phyloP scores from a whole-genome alignment of 2,888 invertebrate species.

The Ashinkailepas kermadecensis region DNA sequence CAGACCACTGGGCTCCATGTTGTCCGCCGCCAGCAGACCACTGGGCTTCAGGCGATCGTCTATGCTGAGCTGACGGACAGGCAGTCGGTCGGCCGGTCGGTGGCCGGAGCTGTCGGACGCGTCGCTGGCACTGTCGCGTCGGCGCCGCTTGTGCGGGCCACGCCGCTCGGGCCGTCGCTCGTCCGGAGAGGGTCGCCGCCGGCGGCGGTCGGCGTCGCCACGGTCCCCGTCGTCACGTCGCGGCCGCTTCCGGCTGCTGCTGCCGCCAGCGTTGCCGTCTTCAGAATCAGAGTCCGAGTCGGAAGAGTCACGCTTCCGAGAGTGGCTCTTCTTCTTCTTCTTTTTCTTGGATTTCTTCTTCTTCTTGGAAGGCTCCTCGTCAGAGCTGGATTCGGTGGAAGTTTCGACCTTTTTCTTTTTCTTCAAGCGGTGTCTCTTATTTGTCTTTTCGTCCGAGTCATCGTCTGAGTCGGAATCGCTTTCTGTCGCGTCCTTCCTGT shows the following conservation, averaged over 20 bases:
- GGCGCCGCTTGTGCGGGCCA: neutral
- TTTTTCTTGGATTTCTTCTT: constrained; percentile 16
- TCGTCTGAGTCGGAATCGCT: neutral
- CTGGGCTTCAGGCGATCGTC: no score
- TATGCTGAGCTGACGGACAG: no score
- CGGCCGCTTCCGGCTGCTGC: neutral
- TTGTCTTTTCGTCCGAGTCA: neutral
- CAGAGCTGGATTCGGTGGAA: neutral
- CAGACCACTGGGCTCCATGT: no score
- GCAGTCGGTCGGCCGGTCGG: no score
- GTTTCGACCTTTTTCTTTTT: neutral
- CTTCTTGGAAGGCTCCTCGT: neutral
- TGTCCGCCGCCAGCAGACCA: no score
- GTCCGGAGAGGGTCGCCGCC: neutral
- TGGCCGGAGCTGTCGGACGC: neutral
- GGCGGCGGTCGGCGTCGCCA: neutral
- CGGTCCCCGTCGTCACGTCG: neutral
- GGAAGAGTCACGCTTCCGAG: neutral
- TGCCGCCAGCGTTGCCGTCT: neutral
- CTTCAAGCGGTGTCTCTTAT: neutral
- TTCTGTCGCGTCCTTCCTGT: neutral
- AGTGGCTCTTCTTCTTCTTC: neutral
- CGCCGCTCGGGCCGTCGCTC: neutral
- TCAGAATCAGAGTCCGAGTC: constrained; percentile 6
- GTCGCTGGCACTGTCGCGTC: neutral